Evolutionary conservation across 2,113 vertebrate species (phyloP).

Genomic region (Centropus bengalensis): DNA sequence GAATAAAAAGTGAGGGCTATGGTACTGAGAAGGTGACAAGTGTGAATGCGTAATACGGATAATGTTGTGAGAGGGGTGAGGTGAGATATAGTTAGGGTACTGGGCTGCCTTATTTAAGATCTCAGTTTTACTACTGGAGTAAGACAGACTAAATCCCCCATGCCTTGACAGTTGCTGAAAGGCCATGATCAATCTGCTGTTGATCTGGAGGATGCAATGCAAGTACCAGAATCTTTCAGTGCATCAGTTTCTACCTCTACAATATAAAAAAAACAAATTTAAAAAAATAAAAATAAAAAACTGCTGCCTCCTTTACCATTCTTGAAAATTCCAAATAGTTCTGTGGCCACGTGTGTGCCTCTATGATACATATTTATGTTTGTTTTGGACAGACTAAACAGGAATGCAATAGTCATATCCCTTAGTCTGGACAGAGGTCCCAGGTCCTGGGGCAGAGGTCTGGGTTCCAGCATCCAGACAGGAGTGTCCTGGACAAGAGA

Average conservation of each 20-base stretch:
- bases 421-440: neutral
- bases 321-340: neutral
- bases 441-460: accelerated
- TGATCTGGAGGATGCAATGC: neutral
- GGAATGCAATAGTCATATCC: accelerated
- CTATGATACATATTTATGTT: neutral
- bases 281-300: too few species aligned
- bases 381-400: neutral
- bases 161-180: neutral
- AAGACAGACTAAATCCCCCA: neutral
- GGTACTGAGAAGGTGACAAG: neutral
- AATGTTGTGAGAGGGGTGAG: neutral
- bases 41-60: neutral
- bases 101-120: neutral
- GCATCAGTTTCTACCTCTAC: neutral
- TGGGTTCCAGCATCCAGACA: neutral
- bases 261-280: neutral
- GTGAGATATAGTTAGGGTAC: neutral
- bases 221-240: neutral
- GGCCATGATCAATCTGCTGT: neutral
- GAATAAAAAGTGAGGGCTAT: neutral
- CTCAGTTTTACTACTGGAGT: neutral
- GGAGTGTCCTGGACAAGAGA: neutral
- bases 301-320: neutral
- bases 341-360: neutral